These are phyloP conservation scores for Empis stercorea DNA, from an alignment of 2,888 invertebrate species.

Conservation along the genomic window DNA sequence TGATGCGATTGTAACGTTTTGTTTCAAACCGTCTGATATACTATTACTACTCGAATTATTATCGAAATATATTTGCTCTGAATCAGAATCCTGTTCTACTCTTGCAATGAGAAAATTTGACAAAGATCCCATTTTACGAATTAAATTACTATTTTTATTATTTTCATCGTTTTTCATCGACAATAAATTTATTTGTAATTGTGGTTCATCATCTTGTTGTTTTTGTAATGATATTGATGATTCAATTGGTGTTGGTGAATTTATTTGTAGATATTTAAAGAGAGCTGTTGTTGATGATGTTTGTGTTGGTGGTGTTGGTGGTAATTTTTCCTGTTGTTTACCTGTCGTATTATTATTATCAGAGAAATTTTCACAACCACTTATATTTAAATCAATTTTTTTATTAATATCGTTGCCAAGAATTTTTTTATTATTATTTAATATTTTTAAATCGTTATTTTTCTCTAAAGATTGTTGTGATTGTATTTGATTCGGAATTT, in stretches of 20 bases:
- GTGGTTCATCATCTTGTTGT: slow-evolving; percentile 8
- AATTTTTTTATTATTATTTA: too few relatives aligned
- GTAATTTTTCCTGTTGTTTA: neutral
- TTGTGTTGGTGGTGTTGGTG: slow-evolving; percentile 10
- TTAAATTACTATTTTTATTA: slow-evolving; percentile 59
- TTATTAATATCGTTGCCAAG: too few relatives aligned
- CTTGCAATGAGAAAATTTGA: slow-evolving; percentile 58
- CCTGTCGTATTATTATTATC: slow-evolving; percentile 8
- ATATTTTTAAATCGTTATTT: neutral
- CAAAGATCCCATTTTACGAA: slow-evolving; percentile 60
- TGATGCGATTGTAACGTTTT: slow-evolving; percentile 26
- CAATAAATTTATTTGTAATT: slow-evolving; percentile 26
- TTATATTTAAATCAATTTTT: neutral
- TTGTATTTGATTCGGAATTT: neutral
- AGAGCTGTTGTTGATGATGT: slow-evolving; percentile 12
- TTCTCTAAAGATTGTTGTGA: neutral
- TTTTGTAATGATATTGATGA: slow-evolving; percentile 3
- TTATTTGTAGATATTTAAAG: slow-evolving; percentile 14
- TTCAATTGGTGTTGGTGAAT: slow-evolving; percentile 8
- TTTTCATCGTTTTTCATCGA: slow-evolving; percentile 37
- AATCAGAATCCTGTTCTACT: slow-evolving; percentile 37
- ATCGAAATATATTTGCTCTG: slow-evolving; percentile 38
- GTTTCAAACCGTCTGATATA: slow-evolving; percentile 31
- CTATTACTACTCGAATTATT: slow-evolving; percentile 38
- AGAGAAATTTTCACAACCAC: neutral